A percentile compares a stretch with the other conserved stretches of the same genome.
Conservation (phyloP, 2,113 vertebrate species). For the Sarotherodon lohbergeri region DNA sequence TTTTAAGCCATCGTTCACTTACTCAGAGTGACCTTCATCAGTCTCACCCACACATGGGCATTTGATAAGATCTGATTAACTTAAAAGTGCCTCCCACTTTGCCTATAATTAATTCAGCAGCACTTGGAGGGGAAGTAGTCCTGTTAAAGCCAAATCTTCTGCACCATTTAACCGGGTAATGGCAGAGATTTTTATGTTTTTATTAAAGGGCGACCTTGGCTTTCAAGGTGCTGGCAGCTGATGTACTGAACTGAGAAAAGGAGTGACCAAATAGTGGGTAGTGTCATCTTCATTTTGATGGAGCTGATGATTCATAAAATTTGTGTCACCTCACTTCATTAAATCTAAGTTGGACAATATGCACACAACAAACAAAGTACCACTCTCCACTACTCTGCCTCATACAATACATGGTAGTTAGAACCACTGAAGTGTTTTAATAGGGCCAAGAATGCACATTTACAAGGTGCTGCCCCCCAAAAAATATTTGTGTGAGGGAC, state of each 20-base stretch:
- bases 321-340: conserved; percentile 3
- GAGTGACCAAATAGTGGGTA: conserved; percentile 14
- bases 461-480: not conserved
- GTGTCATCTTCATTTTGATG: conserved; percentile 25
- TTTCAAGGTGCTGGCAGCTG: conserved; percentile 54
- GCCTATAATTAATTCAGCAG: conserved; percentile 64
- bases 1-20: conserved; percentile 8
- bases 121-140: conserved; percentile 42
- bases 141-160: conserved; percentile 62
- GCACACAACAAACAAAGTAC: not conserved
- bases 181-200: conserved; percentile 61
- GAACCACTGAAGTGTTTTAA: not conserved
- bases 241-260: not conserved
- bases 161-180: conserved; percentile 73
- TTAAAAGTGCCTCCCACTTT: conserved; percentile 44
- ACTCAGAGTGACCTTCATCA: conserved; percentile 44
- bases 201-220: conserved; percentile 61
- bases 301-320: conserved; percentile 37
- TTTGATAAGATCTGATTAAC: conserved; percentile 43
- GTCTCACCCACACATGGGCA: not conserved
- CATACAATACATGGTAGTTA: not conserved
- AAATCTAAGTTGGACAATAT: not conserved
- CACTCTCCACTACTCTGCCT: not conserved
- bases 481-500: not conserved
- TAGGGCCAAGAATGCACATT: not conserved